These are phyloP conservation scores for Penaeus monodon DNA, from an alignment of 2,888 invertebrate species.

Conservation along the genomic window DNA sequence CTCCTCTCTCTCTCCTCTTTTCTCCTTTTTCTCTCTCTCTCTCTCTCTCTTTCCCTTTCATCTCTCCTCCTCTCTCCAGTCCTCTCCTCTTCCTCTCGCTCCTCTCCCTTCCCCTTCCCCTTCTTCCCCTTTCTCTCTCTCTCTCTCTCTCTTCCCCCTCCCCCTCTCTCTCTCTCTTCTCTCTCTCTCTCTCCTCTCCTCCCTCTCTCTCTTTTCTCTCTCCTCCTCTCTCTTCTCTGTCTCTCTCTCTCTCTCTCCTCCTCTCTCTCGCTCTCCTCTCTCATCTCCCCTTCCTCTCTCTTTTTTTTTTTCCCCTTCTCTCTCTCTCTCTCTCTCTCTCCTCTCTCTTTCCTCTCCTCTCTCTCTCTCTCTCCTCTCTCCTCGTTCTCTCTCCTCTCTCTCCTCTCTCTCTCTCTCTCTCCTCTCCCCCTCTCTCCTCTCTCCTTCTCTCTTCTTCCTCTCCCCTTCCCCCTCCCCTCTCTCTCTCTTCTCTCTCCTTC, in stretches of 20 bases:
- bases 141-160: too few relatives aligned
- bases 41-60: too few relatives aligned
- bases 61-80: too few relatives aligned
- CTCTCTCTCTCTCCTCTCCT: not conserved
- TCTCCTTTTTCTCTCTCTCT: not conserved
- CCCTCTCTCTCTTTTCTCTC: not conserved
- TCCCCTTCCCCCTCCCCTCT: too few relatives aligned
- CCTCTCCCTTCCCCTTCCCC: not conserved
- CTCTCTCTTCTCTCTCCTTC: too few relatives aligned
- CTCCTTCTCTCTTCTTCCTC: too few relatives aligned
- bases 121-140: not conserved
- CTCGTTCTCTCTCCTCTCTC: too few relatives aligned
- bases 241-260: not conserved
- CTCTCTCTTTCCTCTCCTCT: not conserved
- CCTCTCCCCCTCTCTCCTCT: too few relatives aligned
- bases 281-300: not conserved
- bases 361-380: too few relatives aligned
- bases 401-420: too few relatives aligned
- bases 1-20: not conserved
- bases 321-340: not conserved
- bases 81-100: not conserved
- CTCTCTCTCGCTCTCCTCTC: conserved; percentile 12
- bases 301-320: not conserved
- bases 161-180: not conserved
- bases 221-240: conserved; percentile 4